Evolutionary conservation across 2,797 vertebrate species (phyloP), one percentile per base, ranked within the genome.

Genomic region (Cyprinella venusta): DNA sequence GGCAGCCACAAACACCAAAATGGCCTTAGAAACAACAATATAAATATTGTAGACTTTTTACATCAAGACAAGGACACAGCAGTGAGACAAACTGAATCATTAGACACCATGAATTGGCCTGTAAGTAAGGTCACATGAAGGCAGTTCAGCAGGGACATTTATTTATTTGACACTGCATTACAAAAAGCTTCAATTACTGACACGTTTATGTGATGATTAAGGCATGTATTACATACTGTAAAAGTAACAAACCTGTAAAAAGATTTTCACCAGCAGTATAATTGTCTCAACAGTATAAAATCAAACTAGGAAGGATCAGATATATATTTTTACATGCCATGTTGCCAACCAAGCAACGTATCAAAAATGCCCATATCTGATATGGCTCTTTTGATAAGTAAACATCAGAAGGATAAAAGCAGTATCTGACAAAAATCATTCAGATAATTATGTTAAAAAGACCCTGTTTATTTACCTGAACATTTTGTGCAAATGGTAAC

Each of bases 51-150:
- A 30, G 26, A 30, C 26, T 30, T 30, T 30, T 30, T 1, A 30
- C 26, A 30, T 2, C 15, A 30, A 48, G n/a, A 10, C 6, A 75
- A 59, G 33, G 72, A 59, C 7, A 18, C 16, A 52, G 26, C 56
- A 48, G 15, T 61, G 13, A 16, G 19, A 74, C 64, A 59, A 30
- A 70, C 79, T 84, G 78, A 68, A 8, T 63, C 24, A 63, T 63
- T 63, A 7, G 59, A 30, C 24, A 63, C 13, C 59, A 70, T 70
- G 21, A 42, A 42, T 0, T 45, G n/a, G 13, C n/a, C 40, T 45
- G n/a, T 18, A 45, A 70, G 40, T 45, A 45, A 24, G 16, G 12
- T 24, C n/a, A 70, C n/a, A 30, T 19, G 9, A 72, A 72, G 9
- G 50, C 4, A 72, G 26, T 21, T 52, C 15, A 59, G 38, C 21